phyloP scores from a whole-genome alignment of 2,113 vertebrate genomes.

The Xiphophorus maculatus region DNA sequence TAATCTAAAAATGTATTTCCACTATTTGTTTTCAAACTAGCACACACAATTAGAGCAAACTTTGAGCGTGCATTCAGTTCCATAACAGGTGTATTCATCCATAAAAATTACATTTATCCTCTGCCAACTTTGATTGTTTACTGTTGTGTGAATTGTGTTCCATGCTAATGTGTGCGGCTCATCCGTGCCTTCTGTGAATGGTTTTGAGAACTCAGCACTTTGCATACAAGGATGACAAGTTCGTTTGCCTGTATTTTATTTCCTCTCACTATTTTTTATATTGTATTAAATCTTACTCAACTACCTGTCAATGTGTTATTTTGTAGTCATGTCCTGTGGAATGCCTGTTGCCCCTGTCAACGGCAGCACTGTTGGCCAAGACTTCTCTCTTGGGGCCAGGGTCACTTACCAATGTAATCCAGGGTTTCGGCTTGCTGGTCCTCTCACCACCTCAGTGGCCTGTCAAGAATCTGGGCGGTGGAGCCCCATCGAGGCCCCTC shows the following conservation, averaged over 20 bases:
- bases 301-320: neutral
- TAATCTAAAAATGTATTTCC: slow-evolving; percentile 13
- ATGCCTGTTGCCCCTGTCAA: slow-evolving; percentile 89
- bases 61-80: slow-evolving; percentile 20
- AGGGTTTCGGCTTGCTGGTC: slow-evolving; percentile 86
- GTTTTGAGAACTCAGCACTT: slow-evolving; percentile 33
- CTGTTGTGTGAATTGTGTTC: slow-evolving; percentile 50
- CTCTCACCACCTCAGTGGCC: slow-evolving; percentile 75
- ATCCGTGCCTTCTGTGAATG: slow-evolving; percentile 26
- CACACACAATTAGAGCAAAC: slow-evolving; percentile 9
- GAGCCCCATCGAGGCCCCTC: slow-evolving; percentile 88
- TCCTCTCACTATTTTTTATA: neutral
- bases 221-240: neutral
- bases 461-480: slow-evolving; percentile 91
- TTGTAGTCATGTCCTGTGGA: slow-evolving; percentile 91
- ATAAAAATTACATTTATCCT: slow-evolving; percentile 54
- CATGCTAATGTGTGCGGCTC: slow-evolving; percentile 61
- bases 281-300: neutral
- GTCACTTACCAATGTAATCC: slow-evolving; percentile 89
- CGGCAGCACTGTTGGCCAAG: slow-evolving; percentile 89
- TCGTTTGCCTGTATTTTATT: neutral
- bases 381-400: slow-evolving; percentile 91
- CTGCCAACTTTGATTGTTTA: slow-evolving; percentile 53
- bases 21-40: slow-evolving; percentile 9
- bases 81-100: slow-evolving; percentile 61